These are phyloP conservation scores for Ligdia adustata DNA, from an alignment of 2,888 invertebrate species.

Conservation along the genomic window DNA sequence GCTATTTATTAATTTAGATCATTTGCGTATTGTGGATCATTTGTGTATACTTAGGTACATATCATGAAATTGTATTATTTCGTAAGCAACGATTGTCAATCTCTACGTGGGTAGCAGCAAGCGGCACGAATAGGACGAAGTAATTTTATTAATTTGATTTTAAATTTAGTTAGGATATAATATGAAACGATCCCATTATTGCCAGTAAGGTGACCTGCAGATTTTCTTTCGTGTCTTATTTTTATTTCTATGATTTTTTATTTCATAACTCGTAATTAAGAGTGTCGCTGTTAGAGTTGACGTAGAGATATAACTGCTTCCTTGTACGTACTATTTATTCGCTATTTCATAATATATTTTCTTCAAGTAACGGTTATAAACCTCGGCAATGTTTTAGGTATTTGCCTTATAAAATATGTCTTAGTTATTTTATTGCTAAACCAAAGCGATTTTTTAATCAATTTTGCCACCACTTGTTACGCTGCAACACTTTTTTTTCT, in stretches of 20 bases:
- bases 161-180: slow-evolving; percentile 1
- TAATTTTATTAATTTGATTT: slow-evolving; percentile 9
- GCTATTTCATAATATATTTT: slow-evolving; percentile 48
- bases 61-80: slow-evolving; percentile 77
- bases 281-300: slow-evolving; percentile 21
- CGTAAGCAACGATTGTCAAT: slow-evolving; percentile 57
- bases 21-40: slow-evolving; percentile 74
- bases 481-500: slow-evolving; percentile 40
- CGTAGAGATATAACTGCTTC: slow-evolving; percentile 36
- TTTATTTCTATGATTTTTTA: slow-evolving; percentile 2
- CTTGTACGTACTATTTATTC: slow-evolving; percentile 42
- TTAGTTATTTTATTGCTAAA: slow-evolving; percentile 64
- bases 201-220: slow-evolving; percentile 6
- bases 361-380: slow-evolving; percentile 69
- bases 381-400: slow-evolving; percentile 52
- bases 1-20: slow-evolving; percentile 79
- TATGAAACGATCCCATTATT: slow-evolving; percentile 5
- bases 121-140: slow-evolving; percentile 21
- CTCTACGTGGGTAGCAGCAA: slow-evolving; percentile 41
- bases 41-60: slow-evolving; percentile 82
- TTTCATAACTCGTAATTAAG: slow-evolving; percentile 1
- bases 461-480: slow-evolving; percentile 69
- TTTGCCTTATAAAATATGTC: slow-evolving; percentile 45
- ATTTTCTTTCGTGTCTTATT: neutral
- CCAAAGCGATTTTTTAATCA: slow-evolving; percentile 69